Evolutionary conservation across 1,140 invertebrate genomes (phyloP), one percentile per base, ranked within the genome.

Genomic region (Ceratosolen fusciceps): DNA sequence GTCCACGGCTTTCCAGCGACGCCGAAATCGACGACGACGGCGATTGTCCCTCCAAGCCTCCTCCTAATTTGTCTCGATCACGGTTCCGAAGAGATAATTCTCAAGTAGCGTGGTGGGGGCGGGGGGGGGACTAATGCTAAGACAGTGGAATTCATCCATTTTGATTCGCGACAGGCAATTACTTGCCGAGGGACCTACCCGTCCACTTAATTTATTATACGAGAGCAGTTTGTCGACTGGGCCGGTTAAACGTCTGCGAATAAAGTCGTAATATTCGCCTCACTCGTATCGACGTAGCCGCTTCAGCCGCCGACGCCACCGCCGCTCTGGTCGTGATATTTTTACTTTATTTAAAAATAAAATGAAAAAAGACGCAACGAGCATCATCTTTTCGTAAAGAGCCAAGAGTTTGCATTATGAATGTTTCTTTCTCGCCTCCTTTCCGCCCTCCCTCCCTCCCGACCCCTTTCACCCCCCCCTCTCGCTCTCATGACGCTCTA

Each of bases 261-360:
- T 37, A 65, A 37, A 65, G 2, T n/a, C 60, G 60, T 37, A 37
- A 65, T n/a, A 52, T 52, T 21, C 3, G 49, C 49, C 14, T 52
- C 5, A 19, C 14, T 52, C 14, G 49, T 14, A 43, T 43, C 39
- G 5, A 43, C 12, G 39, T 12, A 5, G 39, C 39, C 5, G 12
- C 39, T 43, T 7, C 39, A 7, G 12, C 39, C 12, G 39, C 39
- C 12, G 39, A 5, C 12, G 39, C 39, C n/a, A 16, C 26, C 10
- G 24, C 54, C 4, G 21, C n/a, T 24, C 0, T 43, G 1, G 24
- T 1, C 2, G 54, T 7, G 7, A 14, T 60, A 31, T 34, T 60
- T 60, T 60, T 60, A 60, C 58, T 60, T 60, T 60, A 60, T 60
- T 60, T 14, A 60, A 60, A 34, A 31, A 60, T 60, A 60, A 34